Evolutionary conservation across 2,797 vertebrate genomes (phyloP).

Genomic region (Dromococcyx pavoninus): DNA sequence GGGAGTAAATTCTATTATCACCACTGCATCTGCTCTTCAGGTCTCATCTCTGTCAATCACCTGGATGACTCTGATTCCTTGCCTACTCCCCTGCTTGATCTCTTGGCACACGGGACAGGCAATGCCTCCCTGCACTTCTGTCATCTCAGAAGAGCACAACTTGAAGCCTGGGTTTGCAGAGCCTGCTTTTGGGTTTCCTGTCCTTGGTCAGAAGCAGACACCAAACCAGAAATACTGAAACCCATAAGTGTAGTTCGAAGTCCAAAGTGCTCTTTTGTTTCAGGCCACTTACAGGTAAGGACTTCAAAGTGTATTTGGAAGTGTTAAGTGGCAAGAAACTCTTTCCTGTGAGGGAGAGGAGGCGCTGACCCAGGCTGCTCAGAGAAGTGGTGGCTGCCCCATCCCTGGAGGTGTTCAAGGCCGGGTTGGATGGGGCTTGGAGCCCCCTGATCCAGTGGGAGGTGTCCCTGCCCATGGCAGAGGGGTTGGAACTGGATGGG

Average conservation of each 20-base stretch:
- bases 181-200: background rate
- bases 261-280: background rate
- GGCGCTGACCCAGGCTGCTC: too few species aligned
- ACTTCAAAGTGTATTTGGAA: background rate
- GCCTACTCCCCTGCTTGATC: background rate
- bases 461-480: too few species aligned
- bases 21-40: background rate
- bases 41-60: background rate
- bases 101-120: background rate
- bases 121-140: fast-evolving
- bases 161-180: background rate
- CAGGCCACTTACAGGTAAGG: background rate
- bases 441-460: too few species aligned
- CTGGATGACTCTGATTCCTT: background rate
- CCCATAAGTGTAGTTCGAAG: background rate
- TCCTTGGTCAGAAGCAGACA: background rate
- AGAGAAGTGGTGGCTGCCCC: too few species aligned
- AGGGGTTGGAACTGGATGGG: too few species aligned
- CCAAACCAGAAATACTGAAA: background rate
- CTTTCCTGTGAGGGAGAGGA: too few species aligned
- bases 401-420: too few species aligned
- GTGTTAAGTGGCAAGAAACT: background rate
- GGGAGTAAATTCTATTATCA: background rate
- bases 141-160: background rate
- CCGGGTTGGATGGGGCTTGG: too few species aligned